phyloP scores from a whole-genome alignment of 2,888 invertebrate genomes.

The Lissocephala sabroskyi region DNA sequence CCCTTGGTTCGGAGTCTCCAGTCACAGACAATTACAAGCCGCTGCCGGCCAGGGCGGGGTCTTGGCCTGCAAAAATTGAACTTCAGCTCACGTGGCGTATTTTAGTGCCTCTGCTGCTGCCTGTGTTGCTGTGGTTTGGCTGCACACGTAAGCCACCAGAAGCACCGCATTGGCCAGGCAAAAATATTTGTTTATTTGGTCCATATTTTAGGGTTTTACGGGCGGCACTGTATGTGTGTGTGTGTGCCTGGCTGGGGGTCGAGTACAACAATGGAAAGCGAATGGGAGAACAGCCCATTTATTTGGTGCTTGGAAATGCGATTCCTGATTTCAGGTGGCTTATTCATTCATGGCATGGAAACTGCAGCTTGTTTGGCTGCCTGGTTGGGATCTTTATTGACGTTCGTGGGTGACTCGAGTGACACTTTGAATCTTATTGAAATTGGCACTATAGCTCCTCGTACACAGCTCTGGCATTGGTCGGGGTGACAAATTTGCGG shows the following conservation, averaged over 20 bases:
- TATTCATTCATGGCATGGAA: constrained; percentile 57
- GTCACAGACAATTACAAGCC: constrained; percentile 58
- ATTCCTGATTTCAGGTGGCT: constrained; percentile 60
- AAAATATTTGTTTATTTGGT: constrained; percentile 64
- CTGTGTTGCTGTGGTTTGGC: constrained; percentile 19
- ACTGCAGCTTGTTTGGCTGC: constrained; percentile 23
- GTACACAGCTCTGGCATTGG: too few relatives aligned
- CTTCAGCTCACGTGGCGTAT: constrained; percentile 60
- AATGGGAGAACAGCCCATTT: too few relatives aligned
- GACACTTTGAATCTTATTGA: constrained; percentile 50
- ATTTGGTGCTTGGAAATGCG: too few relatives aligned
- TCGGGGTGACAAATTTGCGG: too few relatives aligned
- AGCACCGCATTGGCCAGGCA: constrained; percentile 27
- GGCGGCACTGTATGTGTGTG: constrained; percentile 57
- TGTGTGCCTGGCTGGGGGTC: constrained; percentile 42
- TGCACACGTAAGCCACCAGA: constrained; percentile 6
- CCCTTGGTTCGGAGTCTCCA: constrained; percentile 20
- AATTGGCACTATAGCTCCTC: too few relatives aligned
- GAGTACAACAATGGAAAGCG: constrained; percentile 33
- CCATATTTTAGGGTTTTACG: constrained; percentile 64
- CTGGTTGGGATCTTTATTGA: constrained; percentile 23
- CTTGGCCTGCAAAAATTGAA: constrained; percentile 39
- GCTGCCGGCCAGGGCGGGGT: constrained; percentile 5
- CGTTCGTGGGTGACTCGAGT: not conserved
- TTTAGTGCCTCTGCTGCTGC: constrained; percentile 53